Evolutionary conservation across 2,888 invertebrate species (phyloP).

Genomic region (Aricia artaxerxes): DNA sequence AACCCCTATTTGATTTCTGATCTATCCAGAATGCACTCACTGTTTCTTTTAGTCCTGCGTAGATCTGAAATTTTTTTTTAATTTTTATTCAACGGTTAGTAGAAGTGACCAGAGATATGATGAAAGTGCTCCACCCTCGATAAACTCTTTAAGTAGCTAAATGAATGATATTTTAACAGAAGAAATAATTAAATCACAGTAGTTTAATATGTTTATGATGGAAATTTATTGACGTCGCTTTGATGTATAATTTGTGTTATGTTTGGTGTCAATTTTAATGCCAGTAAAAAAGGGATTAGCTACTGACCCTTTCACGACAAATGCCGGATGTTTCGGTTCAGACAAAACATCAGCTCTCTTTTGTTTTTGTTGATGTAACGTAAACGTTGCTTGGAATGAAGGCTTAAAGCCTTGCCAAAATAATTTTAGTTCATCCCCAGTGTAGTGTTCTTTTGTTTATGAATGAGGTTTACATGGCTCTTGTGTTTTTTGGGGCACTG

Average conservation of each 20-base stretch:
- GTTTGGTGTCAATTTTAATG: not conserved
- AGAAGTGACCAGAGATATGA: too few species aligned
- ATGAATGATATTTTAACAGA: not conserved
- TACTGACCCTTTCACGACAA: slow-evolving; percentile 3
- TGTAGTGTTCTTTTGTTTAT: not conserved
- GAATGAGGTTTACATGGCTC: slow-evolving; percentile 9
- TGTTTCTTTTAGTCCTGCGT: too few species aligned
- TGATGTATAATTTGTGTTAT: not conserved
- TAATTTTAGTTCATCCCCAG: not conserved
- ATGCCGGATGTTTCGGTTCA: not conserved
- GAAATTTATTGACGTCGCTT: not conserved
- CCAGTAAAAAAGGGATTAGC: not conserved
- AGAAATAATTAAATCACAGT: not conserved
- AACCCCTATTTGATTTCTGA: too few species aligned
- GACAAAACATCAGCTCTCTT: not conserved
- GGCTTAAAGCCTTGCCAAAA: not conserved
- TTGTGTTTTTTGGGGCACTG: slow-evolving; percentile 11
- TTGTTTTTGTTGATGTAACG: not conserved
- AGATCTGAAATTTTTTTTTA: too few species aligned
- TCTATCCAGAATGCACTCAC: too few species aligned
- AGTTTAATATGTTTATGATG: not conserved
- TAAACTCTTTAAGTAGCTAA: too few species aligned
- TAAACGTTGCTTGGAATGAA: not conserved
- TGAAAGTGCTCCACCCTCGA: too few species aligned
- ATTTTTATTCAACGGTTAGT: too few species aligned